Percentiles rank a stretch among this genome's conserved stretches.
phyloP scores from a whole-genome alignment of 2,113 vertebrate species.

The Hippocampus abdominalis region DNA sequence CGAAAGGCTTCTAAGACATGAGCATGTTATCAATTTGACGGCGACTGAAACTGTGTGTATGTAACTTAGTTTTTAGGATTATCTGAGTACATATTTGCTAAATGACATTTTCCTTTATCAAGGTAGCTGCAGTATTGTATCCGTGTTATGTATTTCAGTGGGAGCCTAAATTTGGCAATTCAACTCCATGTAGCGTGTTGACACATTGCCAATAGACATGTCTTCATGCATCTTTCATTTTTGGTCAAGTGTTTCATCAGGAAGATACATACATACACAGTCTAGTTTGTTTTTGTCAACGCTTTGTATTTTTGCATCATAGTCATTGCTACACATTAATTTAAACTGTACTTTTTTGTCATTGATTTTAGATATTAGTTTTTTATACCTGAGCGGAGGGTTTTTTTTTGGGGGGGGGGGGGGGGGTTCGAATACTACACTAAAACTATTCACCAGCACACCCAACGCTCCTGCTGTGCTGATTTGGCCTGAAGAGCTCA shows the following conservation, averaged over 20 bases:
- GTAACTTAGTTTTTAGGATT: too few relatives aligned
- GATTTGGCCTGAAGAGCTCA: not conserved
- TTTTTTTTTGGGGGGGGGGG: too few relatives aligned
- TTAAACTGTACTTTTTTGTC: too few relatives aligned
- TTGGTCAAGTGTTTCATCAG: not conserved
- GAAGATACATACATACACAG: not conserved
- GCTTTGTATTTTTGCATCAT: not conserved
- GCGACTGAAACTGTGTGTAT: too few relatives aligned
- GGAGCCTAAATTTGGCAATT: not conserved
- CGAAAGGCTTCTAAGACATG: not conserved
- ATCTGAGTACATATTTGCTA: too few relatives aligned
- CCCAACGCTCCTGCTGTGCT: not conserved
- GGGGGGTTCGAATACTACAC: not conserved
- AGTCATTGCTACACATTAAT: too few relatives aligned
- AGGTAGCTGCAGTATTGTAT: too few relatives aligned
- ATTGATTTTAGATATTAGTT: too few relatives aligned
- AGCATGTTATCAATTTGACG: not conserved
- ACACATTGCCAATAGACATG: not conserved
- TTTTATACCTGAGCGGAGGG: too few relatives aligned
- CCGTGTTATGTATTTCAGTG: too few relatives aligned
- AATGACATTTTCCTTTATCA: too few relatives aligned
- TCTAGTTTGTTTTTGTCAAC: not conserved
- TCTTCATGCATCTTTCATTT: not conserved
- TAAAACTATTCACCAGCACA: not conserved
- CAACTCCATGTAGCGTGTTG: not conserved